Evolutionary conservation across 53 echinoderm and acorn worm species (phyloP).

Genomic region (Apostichopus leukothele): DNA sequence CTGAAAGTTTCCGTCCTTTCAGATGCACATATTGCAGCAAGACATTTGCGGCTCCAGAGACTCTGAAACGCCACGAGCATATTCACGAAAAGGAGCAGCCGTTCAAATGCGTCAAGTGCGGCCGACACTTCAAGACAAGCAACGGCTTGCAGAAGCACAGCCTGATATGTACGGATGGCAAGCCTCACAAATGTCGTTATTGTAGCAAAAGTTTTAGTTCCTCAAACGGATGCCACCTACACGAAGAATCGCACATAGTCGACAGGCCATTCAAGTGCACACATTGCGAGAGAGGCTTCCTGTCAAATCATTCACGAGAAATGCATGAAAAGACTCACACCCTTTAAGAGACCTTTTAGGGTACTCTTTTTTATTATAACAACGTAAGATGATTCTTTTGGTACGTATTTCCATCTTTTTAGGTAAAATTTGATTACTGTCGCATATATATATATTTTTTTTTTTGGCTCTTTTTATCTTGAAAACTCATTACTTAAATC

Average conservation of each 20-base stretch:
- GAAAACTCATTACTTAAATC: no score
- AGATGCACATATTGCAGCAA: constrained; percentile 36
- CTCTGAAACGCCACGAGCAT: constrained; percentile 30
- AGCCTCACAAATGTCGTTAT: constrained; percentile 40
- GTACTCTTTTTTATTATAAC: no score
- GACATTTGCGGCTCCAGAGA: constrained; percentile 14
- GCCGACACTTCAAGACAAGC: constrained; percentile 31
- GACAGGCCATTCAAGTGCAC: constrained; percentile 34
- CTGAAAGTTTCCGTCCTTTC: constrained; percentile 12
- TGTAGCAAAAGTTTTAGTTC: constrained; percentile 42
- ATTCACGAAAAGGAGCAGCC: constrained; percentile 39
- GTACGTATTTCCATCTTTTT: no score
- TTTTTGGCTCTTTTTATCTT: no score
- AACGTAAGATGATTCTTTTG: no score
- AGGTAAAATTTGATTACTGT: no score
- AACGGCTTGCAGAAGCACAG: constrained; percentile 30
- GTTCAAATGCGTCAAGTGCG: constrained; percentile 28
- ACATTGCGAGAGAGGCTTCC: constrained; percentile 25
- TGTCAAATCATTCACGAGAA: constrained; percentile 30
- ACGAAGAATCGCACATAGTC: constrained; percentile 29
- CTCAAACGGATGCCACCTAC: constrained; percentile 19
- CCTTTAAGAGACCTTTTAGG: neutral
- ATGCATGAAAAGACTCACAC: constrained; percentile 45
- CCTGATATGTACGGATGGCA: constrained; percentile 13
- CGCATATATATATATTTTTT: no score